Conservation (phyloP, 1,140 invertebrate species). For the Maconellicoccus hirsutus region DNA sequence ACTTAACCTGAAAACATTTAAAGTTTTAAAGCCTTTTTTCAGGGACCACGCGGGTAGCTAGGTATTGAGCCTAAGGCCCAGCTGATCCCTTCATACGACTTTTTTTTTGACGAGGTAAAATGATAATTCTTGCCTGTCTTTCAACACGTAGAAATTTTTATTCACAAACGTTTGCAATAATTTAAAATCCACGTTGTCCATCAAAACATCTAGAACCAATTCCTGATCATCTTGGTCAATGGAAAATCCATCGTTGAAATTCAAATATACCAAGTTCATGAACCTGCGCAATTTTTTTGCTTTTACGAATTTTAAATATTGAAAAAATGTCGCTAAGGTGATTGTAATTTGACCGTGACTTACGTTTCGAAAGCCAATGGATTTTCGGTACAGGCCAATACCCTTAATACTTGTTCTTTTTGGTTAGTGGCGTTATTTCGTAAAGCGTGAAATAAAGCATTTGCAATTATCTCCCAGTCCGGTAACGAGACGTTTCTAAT, state of each 20-base stretch:
- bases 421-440: background rate
- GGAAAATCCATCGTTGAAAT: background rate
- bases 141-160: background rate
- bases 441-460: background rate
- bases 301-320: too few species aligned
- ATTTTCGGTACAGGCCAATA: background rate
- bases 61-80: too few species aligned
- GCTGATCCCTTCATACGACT: too few species aligned
- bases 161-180: background rate
- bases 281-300: background rate
- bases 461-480: slow-evolving; percentile 6
- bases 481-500: background rate
- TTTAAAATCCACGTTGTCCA: background rate
- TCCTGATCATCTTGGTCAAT: background rate
- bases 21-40: too few species aligned
- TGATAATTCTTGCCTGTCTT: background rate
- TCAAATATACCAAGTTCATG: slow-evolving; percentile 13
- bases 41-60: too few species aligned
- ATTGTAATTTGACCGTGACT: background rate
- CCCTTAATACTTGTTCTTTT: background rate
- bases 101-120: too few species aligned
- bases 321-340: too few species aligned
- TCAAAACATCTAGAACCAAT: background rate
- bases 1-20: background rate
- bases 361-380: background rate